Base-by-base conservation (phyloP, 2,888 invertebrate genomes). In the Sinodicranocentrus sp. region DNA sequence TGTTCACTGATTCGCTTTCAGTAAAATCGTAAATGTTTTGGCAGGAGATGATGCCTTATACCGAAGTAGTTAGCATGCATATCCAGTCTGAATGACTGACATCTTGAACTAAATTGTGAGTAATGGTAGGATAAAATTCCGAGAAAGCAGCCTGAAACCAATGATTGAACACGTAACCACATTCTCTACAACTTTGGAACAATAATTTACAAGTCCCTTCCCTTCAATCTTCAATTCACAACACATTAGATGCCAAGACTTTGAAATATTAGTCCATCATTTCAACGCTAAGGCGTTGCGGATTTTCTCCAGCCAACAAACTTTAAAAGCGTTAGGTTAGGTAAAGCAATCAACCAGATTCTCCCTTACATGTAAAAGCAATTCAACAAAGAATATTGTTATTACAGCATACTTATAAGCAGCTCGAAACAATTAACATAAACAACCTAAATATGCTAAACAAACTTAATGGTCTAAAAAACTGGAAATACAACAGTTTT, bases 11-110 rank as follows among this genome's bases (percentile, higher is more conserved):
- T 68, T 57, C 26, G 3, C 48, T 33, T 33, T 6, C 10, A 33
- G 33, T 33, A 33, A 10, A 59, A 59, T 26, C 61, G 76, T 76
- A 76, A 76, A 76, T 76, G 76, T 65, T 54, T n/a, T 15, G n/a
- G 10, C 15, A 23, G 52, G 19, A n/a, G 52, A 52, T 8, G 5
- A 52, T 8, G 52, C 2, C 15, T 52, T 52, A 52, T 17, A 17
- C 19, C 6, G 6, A 43, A 52, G 33, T 33, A 6, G 33, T 33
- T 33, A 52, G 6, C 19, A 15, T 52, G 3, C 19, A 2, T 52
- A 15, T 52, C 19, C n/a, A 3, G 2, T 52, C 19, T 61, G 33
- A 61, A 28, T 43, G 43, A 39, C 44, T 39, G 21, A 33, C 10
- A 15, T 52, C n/a, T n/a, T n/a, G n/a, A n/a, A n/a, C n/a, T n/a